Conservation (phyloP, 2,113 vertebrate species). For the Theristicus caerulescens region DNA sequence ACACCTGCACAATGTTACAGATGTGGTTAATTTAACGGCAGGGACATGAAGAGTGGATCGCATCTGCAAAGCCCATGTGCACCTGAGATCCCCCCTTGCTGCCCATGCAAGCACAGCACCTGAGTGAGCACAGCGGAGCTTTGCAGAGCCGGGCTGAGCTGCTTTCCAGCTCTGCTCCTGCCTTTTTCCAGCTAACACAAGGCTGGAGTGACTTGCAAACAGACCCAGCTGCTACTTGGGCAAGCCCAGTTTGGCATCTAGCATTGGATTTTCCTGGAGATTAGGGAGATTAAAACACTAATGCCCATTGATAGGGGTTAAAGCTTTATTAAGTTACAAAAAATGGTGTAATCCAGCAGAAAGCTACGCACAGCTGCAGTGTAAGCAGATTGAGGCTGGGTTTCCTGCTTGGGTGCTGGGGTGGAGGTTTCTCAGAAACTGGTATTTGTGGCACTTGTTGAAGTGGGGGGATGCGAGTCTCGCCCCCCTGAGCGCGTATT, state of each 20-base stretch:
- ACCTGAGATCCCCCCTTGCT: not conserved
- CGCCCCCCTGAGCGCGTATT: rapidly evolving
- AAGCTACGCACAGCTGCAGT: not conserved
- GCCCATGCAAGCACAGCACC: not conserved
- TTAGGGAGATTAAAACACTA: conserved; percentile 36
- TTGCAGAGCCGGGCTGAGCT: not conserved
- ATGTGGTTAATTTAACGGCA: not conserved
- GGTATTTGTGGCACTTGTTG: not conserved
- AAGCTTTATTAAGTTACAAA: conserved; percentile 58
- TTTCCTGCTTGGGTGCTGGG: conserved; percentile 40
- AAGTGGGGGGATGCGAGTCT: not conserved
- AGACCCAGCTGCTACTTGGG: not conserved
- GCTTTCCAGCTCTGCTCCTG: not conserved
- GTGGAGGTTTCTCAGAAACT: not conserved
- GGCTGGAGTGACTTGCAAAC: not conserved
- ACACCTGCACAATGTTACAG: not conserved
- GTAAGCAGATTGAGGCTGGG: not conserved
- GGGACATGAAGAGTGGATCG: not conserved
- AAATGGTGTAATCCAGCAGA: conserved; percentile 54
- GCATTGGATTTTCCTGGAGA: not conserved
- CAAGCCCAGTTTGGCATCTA: not conserved
- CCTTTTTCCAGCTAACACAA: not conserved
- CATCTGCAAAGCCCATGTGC: not conserved
- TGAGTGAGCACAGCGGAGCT: rapidly evolving
- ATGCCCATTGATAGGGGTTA: conserved; percentile 34